Percentiles rank a stretch among this genome's conserved stretches.
Conservation (phyloP, 1,140 invertebrate genomes). For the Parapsyche elsis region DNA sequence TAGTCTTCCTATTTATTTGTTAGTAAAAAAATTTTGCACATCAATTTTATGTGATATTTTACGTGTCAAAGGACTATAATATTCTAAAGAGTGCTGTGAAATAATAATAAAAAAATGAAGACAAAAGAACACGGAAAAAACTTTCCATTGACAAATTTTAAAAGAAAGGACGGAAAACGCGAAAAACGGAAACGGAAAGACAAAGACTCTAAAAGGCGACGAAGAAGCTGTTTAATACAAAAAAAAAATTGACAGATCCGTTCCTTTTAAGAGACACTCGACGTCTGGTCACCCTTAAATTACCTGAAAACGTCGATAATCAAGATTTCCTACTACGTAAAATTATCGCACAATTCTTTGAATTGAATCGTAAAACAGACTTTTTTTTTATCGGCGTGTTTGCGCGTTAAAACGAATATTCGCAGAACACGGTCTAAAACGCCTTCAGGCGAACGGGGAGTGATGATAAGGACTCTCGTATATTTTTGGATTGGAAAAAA, state of each 20-base stretch:
- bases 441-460: neutral
- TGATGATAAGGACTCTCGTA: conserved; percentile 20
- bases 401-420: conserved; percentile 16
- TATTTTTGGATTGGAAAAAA: conserved; percentile 11
- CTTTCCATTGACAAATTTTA: conserved; percentile 19
- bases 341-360: neutral
- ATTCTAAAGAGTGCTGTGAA: neutral
- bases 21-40: neutral
- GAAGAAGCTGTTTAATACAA: neutral
- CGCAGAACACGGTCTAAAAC: neutral
- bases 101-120: neutral
- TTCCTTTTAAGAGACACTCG: neutral
- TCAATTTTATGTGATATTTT: neutral
- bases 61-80: neutral
- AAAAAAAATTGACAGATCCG: neutral
- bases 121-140: conserved; percentile 3
- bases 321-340: neutral
- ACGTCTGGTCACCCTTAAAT: conserved; percentile 1
- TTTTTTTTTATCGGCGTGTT: neutral
- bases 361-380: neutral
- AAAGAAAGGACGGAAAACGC: conserved; percentile 4
- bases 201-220: conserved; percentile 1
- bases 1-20: no score
- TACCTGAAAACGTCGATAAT: conserved; percentile 23
- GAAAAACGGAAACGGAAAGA: neutral